Conservation (phyloP, 2,113 vertebrate species). For the Microtus pennsylvanicus region DNA sequence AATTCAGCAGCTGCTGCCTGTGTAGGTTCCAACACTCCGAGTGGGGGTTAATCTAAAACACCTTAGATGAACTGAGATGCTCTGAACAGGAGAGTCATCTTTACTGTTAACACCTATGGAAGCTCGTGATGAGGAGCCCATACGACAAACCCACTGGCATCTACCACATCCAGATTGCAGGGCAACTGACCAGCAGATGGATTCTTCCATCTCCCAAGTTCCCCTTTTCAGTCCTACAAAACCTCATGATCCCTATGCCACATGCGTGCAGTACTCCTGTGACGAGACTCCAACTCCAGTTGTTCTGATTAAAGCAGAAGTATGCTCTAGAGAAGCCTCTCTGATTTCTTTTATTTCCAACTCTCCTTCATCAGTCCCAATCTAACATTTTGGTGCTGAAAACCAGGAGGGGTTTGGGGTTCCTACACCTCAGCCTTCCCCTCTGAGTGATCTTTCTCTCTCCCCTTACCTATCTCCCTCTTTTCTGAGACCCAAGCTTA, state of each 20-base stretch:
- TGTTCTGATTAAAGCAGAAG: neutral
- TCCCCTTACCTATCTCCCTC: neutral
- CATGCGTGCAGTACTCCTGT: neutral
- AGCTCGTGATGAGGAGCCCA: neutral
- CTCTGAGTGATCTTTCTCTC: neutral
- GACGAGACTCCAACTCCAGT: neutral
- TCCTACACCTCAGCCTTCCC: neutral
- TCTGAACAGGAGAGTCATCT: neutral
- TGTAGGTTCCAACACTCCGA: neutral
- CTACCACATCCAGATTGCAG: neutral
- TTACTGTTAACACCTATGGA: neutral
- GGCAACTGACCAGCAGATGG: neutral
- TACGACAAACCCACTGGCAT: neutral
- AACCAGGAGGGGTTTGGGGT: neutral
- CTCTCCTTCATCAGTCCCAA: neutral
- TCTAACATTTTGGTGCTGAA: neutral
- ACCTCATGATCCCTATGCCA: neutral
- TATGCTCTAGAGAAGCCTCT: too few relatives aligned
- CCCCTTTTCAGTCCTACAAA: neutral
- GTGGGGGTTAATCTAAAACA: neutral
- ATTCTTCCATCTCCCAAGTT: neutral
- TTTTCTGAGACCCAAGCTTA: neutral
- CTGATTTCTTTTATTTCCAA: neutral
- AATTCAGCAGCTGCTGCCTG: neutral
- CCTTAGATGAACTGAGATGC: neutral